Percentiles rank a stretch among this genome's conserved stretches.
Conservation (phyloP, 2,888 invertebrate genomes). For the Pseudococcus longispinus region DNA sequence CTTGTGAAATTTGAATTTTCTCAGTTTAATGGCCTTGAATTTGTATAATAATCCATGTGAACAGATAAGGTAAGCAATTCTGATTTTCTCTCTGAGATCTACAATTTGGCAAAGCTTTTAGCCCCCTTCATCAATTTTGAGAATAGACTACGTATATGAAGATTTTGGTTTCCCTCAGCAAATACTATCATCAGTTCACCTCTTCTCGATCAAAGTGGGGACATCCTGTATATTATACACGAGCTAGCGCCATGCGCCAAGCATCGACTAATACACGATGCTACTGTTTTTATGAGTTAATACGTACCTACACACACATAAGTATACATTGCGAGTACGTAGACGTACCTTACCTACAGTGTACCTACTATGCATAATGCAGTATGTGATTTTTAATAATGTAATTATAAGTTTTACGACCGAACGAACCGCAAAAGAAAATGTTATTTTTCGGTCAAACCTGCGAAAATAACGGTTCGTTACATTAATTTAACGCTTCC, state of each 20-base stretch:
- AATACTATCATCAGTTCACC: no score
- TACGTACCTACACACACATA: background rate
- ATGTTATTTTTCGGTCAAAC: slow-evolving; percentile 26
- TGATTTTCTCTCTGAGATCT: no score
- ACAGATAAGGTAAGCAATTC: no score
- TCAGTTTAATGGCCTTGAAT: no score
- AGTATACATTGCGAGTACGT: background rate
- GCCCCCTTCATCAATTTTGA: no score
- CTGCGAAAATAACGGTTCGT: slow-evolving; percentile 28
- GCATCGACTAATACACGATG: background rate
- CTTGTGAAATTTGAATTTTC: no score
- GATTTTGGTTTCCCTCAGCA: no score
- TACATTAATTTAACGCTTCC: slow-evolving; percentile 22
- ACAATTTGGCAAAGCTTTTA: no score
- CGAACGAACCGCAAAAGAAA: slow-evolving; percentile 28
- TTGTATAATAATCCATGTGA: no score
- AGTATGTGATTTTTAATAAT: slow-evolving; percentile 22
- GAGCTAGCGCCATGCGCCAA: background rate
- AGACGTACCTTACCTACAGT: background rate
- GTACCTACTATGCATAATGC: background rate
- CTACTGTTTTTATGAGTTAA: no score
- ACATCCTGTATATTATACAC: background rate
- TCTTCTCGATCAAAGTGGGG: no score
- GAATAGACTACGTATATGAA: no score
- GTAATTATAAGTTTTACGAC: slow-evolving; percentile 36